Conservation (phyloP, 2,888 invertebrate species). For the Protonemura montana region DNA sequence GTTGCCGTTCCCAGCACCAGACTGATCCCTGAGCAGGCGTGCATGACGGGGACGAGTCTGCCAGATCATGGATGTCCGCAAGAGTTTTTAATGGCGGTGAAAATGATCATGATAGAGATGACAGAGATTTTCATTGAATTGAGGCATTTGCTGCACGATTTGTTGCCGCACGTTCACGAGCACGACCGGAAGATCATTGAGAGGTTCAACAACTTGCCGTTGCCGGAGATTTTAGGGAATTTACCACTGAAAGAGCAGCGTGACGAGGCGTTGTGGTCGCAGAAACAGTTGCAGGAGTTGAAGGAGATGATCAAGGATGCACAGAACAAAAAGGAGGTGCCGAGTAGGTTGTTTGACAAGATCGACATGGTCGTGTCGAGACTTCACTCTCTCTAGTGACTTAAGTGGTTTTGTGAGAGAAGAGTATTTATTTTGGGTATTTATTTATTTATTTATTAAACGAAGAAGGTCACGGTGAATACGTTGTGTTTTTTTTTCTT, state of each 20-base stretch:
- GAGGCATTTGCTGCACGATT: background rate
- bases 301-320: background rate
- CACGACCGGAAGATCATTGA: background rate
- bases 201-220: background rate
- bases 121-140: background rate
- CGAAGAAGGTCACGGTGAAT: background rate
- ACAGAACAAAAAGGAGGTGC: background rate
- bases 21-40: background rate
- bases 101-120: background rate
- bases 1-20: background rate
- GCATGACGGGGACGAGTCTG: background rate
- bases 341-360: background rate
- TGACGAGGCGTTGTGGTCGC: background rate
- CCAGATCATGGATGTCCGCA: background rate
- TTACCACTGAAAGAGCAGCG: background rate
- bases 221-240: background rate
- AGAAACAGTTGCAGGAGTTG: background rate
- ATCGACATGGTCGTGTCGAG: background rate
- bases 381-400: background rate
- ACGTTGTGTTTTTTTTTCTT: too few species aligned
- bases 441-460: background rate
- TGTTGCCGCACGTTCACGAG: background rate
- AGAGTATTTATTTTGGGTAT: background rate
- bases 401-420: background rate
- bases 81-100: background rate